Percentiles rank a stretch among this genome's conserved stretches.
Conservation (phyloP, 23 tunicate species). For the Trididemnum miniatum region DNA sequence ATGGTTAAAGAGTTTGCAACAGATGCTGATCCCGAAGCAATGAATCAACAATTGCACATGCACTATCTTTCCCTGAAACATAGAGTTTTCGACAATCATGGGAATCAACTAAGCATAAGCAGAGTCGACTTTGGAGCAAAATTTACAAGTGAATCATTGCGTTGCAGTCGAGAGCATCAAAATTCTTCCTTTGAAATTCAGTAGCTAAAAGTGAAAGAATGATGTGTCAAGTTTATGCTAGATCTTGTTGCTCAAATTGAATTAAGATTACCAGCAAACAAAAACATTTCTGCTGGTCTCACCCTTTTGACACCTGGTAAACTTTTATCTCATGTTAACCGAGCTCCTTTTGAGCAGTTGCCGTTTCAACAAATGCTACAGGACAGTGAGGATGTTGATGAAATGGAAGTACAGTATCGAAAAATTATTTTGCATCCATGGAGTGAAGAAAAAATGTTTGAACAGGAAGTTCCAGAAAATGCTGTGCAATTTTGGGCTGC, state of each 20-base stretch:
- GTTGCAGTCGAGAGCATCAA: constrained; percentile 11
- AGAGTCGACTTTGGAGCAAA: constrained; percentile 27
- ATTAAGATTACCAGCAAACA: constrained; percentile 10
- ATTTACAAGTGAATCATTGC: constrained; percentile 10
- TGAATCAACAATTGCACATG: neutral
- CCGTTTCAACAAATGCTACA: neutral
- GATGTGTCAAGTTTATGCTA: constrained; percentile 16
- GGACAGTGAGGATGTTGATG: neutral
- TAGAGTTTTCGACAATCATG: constrained; percentile 15
- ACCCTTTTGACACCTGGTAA: neutral
- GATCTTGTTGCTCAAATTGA: neutral
- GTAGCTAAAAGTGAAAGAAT: neutral
- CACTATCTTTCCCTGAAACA: constrained; percentile 12
- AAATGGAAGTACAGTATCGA: constrained; percentile 32
- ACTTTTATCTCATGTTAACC: constrained; percentile 29
- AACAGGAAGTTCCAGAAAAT: constrained; percentile 5
- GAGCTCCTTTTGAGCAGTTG: constrained; percentile 15
- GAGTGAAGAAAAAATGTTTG: constrained; percentile 33
- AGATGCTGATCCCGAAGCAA: constrained; percentile 33
- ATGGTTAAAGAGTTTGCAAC: constrained; percentile 27
- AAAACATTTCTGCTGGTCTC: constrained; percentile 15
- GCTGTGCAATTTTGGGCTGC: constrained; percentile 43
- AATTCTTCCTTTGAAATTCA: constrained; percentile 13
- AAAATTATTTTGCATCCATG: constrained; percentile 30
- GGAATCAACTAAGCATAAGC: neutral